Percentiles rank a stretch among this genome's conserved stretches.
Conservation (phyloP, 1,140 invertebrate genomes). For the Diorhabda carinulata region DNA sequence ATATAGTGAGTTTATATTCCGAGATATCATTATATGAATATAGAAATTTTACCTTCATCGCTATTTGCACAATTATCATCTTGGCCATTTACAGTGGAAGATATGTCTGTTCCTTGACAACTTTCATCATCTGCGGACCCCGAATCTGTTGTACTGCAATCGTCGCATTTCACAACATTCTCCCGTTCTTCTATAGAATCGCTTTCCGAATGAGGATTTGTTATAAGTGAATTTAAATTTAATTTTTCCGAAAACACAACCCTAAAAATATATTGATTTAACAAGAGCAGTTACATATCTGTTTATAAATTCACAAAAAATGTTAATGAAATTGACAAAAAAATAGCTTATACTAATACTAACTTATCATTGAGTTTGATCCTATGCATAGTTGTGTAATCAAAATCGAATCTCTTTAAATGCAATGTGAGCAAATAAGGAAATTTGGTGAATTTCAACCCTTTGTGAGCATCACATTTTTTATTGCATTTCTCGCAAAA, state of each 20-base stretch:
- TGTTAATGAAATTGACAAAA: neutral
- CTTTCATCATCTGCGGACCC: slow-evolving; percentile 64
- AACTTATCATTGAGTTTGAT: slow-evolving; percentile 91
- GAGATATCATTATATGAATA: no score
- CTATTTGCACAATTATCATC: slow-evolving; percentile 50
- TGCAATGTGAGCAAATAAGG: slow-evolving; percentile 87
- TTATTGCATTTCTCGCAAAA: slow-evolving; percentile 84
- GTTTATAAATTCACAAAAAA: no score
- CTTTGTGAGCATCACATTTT: slow-evolving; percentile 90
- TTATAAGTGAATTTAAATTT: slow-evolving; percentile 75
- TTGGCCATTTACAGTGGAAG: slow-evolving; percentile 41
- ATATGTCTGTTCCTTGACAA: slow-evolving; percentile 49
- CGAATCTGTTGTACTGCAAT: slow-evolving; percentile 67
- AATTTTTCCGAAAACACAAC: slow-evolving; percentile 80
- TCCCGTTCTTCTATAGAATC: slow-evolving; percentile 49
- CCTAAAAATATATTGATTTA: slow-evolving; percentile 51
- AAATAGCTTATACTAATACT: slow-evolving; percentile 35
- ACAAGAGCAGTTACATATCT: no score
- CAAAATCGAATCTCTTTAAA: slow-evolving; percentile 89
- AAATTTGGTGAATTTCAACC: slow-evolving; percentile 83
- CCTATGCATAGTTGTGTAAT: slow-evolving; percentile 79
- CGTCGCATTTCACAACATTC: slow-evolving; percentile 55
- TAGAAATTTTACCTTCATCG: slow-evolving; percentile 52
- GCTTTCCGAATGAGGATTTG: slow-evolving; percentile 46
- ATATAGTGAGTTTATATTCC: no score